These are phyloP conservation scores for Ypsolopha sequella DNA, from an alignment of 2,888 invertebrate genomes.

Conservation along the genomic window DNA sequence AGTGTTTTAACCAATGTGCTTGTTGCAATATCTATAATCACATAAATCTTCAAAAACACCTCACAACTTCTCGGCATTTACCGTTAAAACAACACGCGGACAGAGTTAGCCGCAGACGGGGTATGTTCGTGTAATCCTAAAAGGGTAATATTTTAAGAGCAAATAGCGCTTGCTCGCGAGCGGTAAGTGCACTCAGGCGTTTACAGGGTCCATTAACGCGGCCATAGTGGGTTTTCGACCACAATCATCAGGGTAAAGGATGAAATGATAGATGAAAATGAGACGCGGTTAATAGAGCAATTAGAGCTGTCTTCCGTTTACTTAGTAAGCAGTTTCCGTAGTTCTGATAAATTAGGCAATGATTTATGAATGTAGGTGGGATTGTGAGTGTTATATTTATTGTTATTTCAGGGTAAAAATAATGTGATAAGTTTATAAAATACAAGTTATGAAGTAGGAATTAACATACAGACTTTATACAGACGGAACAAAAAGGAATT, in stretches of 20 bases:
- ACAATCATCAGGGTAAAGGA: neutral
- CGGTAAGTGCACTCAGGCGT: constrained; percentile 36
- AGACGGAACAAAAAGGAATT: too few relatives aligned
- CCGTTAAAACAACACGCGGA: constrained; percentile 1
- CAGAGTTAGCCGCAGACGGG: neutral
- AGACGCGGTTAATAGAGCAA: neutral
- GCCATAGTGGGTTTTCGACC: neutral
- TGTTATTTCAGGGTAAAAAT: too few relatives aligned
- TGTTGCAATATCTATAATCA: too few relatives aligned
- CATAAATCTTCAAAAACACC: too few relatives aligned
- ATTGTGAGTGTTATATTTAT: too few relatives aligned
- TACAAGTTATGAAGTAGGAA: too few relatives aligned
- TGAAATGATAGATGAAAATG: neutral
- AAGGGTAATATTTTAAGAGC: constrained; percentile 60
- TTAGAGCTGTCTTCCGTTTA: neutral
- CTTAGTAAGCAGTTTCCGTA: neutral
- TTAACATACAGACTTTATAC: too few relatives aligned
- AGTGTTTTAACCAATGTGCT: too few relatives aligned
- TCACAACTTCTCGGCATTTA: neutral
- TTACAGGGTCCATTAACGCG: neutral
- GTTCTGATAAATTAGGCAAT: too few relatives aligned
- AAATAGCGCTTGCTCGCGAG: constrained; percentile 34
- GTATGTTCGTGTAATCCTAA: constrained; percentile 41
- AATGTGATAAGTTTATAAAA: too few relatives aligned
- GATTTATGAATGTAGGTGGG: too few relatives aligned